Evolutionary conservation across 2,797 vertebrate species (phyloP).

Genomic region (Chelmon rostratus): DNA sequence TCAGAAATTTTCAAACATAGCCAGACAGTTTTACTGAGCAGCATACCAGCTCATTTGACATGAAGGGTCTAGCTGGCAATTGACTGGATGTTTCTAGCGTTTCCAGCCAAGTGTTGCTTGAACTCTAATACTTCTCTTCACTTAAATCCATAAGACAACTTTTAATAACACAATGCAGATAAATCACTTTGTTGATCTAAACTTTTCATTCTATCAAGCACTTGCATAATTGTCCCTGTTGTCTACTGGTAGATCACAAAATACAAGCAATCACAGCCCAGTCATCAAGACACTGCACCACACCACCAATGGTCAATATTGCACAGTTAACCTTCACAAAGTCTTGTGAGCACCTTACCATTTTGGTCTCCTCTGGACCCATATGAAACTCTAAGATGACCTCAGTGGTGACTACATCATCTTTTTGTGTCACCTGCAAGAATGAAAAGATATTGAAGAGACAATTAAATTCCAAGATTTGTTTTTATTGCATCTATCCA

Average conservation of each 20-base stretch:
- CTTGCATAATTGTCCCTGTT: background rate
- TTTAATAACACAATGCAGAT: background rate
- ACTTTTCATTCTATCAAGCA: background rate
- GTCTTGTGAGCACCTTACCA: conserved; percentile 80
- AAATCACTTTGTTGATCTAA: background rate
- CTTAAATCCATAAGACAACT: background rate
- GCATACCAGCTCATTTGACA: background rate
- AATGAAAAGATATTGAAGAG: background rate
- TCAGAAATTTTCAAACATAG: too few relatives aligned
- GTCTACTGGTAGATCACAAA: background rate
- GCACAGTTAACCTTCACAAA: background rate
- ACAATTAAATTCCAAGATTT: background rate
- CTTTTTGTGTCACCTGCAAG: conserved; percentile 78
- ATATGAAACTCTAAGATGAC: conserved; percentile 93
- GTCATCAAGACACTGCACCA: background rate
- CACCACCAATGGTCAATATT: background rate
- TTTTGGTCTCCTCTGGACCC: conserved; percentile 94
- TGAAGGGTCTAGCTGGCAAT: background rate
- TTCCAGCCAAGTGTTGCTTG: background rate
- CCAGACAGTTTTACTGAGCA: background rate
- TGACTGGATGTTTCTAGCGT: background rate
- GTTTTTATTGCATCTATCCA: background rate
- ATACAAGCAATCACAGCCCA: background rate
- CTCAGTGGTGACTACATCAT: conserved; percentile 90
- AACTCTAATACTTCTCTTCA: background rate